A percentile compares a stretch with the other conserved stretches of the same genome.
Conservation (phyloP, 2,113 vertebrate species). For the Pachycephala philippinensis region DNA sequence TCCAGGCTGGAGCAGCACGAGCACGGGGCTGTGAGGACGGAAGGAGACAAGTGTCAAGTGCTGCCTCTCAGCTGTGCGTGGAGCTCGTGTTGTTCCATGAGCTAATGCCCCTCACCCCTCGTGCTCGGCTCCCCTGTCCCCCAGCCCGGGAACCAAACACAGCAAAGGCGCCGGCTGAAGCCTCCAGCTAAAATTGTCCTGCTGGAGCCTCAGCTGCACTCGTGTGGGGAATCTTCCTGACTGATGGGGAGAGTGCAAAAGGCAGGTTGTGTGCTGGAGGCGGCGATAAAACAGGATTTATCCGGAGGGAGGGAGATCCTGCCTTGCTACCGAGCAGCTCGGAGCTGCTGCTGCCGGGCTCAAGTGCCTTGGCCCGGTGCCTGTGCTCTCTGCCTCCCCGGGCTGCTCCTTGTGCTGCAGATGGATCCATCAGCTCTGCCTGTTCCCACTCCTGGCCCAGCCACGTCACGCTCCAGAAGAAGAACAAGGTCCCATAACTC, state of each 20-base stretch:
- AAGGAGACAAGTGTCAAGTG: background rate
- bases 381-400: background rate
- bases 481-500: background rate
- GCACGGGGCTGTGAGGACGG: background rate
- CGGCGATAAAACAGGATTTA: background rate
- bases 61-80: background rate
- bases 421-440: background rate
- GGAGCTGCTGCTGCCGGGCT: background rate
- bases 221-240: background rate
- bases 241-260: background rate
- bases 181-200: background rate
- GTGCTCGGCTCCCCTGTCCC: background rate
- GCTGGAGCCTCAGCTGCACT: background rate
- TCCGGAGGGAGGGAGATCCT: background rate
- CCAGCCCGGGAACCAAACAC: background rate
- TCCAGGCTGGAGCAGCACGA: background rate
- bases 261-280: background rate
- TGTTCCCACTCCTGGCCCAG: background rate
- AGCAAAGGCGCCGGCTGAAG: slow-evolving; percentile 14
- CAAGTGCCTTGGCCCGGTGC: background rate
- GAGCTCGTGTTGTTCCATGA: background rate
- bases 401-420: background rate
- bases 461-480: accelerated
- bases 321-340: background rate
- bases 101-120: background rate